Evolutionary conservation across 2,113 vertebrate species (phyloP).

Genomic region (Dissostichus mawsoni): DNA sequence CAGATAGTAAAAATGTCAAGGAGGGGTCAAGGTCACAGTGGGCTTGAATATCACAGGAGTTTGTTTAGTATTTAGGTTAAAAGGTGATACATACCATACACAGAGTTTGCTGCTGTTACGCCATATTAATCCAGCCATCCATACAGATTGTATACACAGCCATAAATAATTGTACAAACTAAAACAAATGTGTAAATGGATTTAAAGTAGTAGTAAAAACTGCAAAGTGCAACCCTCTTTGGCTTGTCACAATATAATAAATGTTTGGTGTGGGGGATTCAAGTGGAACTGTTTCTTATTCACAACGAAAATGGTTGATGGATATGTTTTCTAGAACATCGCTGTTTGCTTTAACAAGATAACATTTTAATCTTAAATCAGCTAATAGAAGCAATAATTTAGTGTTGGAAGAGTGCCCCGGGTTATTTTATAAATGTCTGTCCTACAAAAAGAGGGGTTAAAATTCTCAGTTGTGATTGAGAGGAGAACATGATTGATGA

Average conservation of each 20-base stretch:
- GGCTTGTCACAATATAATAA: not conserved
- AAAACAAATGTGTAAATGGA: not conserved
- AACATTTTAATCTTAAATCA: not conserved
- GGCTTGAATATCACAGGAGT: conserved; percentile 28
- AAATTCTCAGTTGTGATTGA: not conserved
- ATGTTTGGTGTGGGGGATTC: not conserved
- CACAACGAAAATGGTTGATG: not conserved
- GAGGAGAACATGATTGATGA: not conserved
- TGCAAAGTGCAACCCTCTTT: not conserved
- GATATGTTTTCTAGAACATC: not conserved
- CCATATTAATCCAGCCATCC: conserved; percentile 9
- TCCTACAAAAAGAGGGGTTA: no score
- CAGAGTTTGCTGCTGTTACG: not conserved
- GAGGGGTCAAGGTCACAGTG: conserved; percentile 34
- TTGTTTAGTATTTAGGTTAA: conserved; percentile 40
- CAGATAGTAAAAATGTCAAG: conserved; percentile 1
- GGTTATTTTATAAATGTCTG: not conserved
- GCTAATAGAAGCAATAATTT: not conserved
- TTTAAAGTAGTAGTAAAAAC: not conserved
- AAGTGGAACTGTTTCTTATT: conserved; percentile 1
- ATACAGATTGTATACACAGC: not conserved
- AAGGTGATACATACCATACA: conserved; percentile 32
- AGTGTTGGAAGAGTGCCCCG: not conserved
- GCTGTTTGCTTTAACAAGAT: not conserved
- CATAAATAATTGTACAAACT: conserved; percentile 2